These are phyloP conservation scores for Hephaestus fuliginosus DNA, from an alignment of 2,797 vertebrate genomes.

Conservation along the genomic window DNA sequence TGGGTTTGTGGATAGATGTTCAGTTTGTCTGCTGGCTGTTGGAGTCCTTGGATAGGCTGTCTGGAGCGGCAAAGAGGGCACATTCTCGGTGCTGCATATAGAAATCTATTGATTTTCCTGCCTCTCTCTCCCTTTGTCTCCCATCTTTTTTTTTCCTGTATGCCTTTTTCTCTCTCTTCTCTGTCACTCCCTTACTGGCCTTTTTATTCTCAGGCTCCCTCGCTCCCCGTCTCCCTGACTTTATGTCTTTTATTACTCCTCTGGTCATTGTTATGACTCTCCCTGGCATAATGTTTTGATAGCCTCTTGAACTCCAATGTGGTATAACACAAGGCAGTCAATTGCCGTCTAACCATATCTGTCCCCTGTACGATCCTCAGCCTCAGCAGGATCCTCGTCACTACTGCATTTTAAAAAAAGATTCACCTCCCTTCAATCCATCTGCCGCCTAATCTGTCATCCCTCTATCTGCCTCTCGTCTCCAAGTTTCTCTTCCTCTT, in stretches of 20 bases:
- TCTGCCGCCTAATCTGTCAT: slow-evolving; percentile 44
- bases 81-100: slow-evolving; percentile 66
- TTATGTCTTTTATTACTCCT: slow-evolving; percentile 73
- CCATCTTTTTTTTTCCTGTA: slow-evolving; percentile 27
- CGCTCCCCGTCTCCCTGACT: slow-evolving; percentile 46
- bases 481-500: slow-evolving; percentile 30
- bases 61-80: slow-evolving; percentile 59
- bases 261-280: slow-evolving; percentile 69
- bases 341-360: slow-evolving; percentile 35
- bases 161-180: slow-evolving; percentile 45
- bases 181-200: slow-evolving; percentile 16
- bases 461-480: slow-evolving; percentile 28
- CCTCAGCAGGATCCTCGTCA: slow-evolving; percentile 36
- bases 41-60: slow-evolving; percentile 70
- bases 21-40: slow-evolving; percentile 64
- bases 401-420: slow-evolving; percentile 15
- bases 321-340: slow-evolving; percentile 47
- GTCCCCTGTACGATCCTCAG: slow-evolving; percentile 23
- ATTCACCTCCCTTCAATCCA: slow-evolving; percentile 46
- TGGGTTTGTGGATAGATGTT: slow-evolving; percentile 68
- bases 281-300: slow-evolving; percentile 72
- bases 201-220: slow-evolving; percentile 26
- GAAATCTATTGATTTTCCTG: slow-evolving; percentile 79
- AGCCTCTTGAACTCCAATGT: slow-evolving; percentile 68
- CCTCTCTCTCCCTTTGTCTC: slow-evolving; percentile 39